phyloP scores from a whole-genome alignment of 2,797 vertebrate species.

The Myotis findleyi region DNA sequence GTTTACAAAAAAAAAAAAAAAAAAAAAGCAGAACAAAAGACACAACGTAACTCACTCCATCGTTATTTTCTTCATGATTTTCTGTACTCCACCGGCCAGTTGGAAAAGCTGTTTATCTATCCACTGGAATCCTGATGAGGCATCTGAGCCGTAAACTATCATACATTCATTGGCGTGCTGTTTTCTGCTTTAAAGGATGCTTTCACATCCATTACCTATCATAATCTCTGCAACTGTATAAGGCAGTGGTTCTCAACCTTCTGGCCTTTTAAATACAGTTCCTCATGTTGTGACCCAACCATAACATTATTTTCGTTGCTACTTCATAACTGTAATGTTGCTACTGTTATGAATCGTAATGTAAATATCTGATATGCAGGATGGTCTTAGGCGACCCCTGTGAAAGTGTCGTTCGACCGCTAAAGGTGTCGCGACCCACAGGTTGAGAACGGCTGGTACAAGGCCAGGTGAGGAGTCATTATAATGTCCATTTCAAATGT shows the following conservation, averaged over 20 bases:
- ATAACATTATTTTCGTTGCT: no score
- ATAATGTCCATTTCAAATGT: neutral
- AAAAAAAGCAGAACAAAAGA: neutral
- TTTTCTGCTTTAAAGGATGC: conserved; percentile 22
- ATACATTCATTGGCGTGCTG: neutral
- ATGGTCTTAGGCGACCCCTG: no score
- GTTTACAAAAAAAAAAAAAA: neutral
- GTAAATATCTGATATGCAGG: no score
- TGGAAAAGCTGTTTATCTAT: neutral
- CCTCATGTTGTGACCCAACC: no score
- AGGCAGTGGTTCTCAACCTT: neutral
- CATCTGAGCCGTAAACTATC: neutral
- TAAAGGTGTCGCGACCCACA: no score
- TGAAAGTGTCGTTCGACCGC: no score
- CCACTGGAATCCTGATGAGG: neutral
- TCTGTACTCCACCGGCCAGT: neutral
- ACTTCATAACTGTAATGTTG: no score
- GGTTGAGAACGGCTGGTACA: no score
- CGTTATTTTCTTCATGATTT: conserved; percentile 28
- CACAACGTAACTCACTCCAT: neutral
- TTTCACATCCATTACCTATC: neutral
- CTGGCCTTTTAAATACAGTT: no score
- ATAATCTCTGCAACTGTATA: neutral
- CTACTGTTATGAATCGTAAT: no score
- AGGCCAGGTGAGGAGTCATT: neutral